Evolutionary conservation across 2,797 vertebrate genomes (phyloP), one percentile per base, ranked within the genome.

Genomic region (Karalla daura): DNA sequence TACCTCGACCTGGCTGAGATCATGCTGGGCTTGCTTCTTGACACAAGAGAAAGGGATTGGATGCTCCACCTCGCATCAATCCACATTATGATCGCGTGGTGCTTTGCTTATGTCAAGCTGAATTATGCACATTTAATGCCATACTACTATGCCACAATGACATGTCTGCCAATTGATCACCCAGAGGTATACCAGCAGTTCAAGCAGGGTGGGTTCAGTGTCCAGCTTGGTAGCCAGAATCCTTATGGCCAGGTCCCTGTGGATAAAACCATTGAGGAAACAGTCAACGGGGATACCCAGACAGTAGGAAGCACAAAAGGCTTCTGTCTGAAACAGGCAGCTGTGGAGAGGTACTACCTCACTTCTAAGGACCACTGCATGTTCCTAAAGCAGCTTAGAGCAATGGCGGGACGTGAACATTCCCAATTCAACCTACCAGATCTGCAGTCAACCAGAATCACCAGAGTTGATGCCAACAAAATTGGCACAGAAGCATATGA

Each of bases 401-500:
- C n/a, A 20, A 51, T 66, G 63, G 39, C 45, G 30, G 36, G 40
- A 66, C 23, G 28, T 56, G 39, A 17, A 58, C n/a, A 21, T 39
- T n/a, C n/a, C n/a, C n/a, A n/a, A n/a, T n/a, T n/a, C n/a, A n/a
- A n/a, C n/a, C n/a, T n/a, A 25, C 50, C 59, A 51, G 63, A 66
- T 39, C 13, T 66, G 47, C 47, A 53, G 50, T 17, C 33, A 14
- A 11, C 49, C 25, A 51, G 51, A 45, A 66, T 55, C 23, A 17
- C 40, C 37, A 54, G 63, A 17, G 63, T 55, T 52, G 63, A 66
- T 55, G 53, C n/a, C n/a, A n/a, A n/a, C n/a, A n/a, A n/a, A n/a
- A n/a, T n/a, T n/a, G n/a, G n/a, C 63, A 66, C 17, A 66, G n/a
- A n/a, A n/a, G n/a, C n/a, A n/a, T n/a, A n/a, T n/a, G n/a, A n/a